Evolutionary conservation across 2,888 invertebrate species (phyloP).

Genomic region (Cacoxenus indagator): DNA sequence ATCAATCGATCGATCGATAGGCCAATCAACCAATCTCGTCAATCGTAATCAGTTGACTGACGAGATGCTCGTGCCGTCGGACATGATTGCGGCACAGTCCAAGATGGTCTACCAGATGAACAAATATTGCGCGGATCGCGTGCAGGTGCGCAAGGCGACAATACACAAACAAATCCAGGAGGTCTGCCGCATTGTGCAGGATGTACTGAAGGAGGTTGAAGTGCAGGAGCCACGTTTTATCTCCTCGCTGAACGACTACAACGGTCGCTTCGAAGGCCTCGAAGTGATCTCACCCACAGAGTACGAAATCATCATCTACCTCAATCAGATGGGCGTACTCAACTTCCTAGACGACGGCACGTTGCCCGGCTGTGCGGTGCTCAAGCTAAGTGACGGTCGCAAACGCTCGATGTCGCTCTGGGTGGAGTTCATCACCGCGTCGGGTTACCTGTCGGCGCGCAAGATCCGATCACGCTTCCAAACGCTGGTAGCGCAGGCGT

Average conservation of each 20-base stretch:
- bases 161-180: constrained; percentile 92
- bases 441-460: constrained; percentile 94
- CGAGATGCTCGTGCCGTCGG: constrained; percentile 91
- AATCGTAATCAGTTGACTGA: constrained; percentile 20
- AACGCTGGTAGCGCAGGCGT: constrained; percentile 89
- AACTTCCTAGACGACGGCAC: constrained; percentile 98
- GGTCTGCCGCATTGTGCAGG: constrained; percentile 93
- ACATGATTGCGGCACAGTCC: constrained; percentile 95
- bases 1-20: not conserved
- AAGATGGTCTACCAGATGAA: constrained; percentile 97
- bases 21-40: not conserved
- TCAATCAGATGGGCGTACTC: constrained; percentile 99
- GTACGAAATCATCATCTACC: constrained; percentile 94
- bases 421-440: constrained; percentile 98
- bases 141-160: constrained; percentile 86
- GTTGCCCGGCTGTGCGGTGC: constrained; percentile 91
- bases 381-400: constrained; percentile 94
- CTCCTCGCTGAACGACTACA: constrained; percentile 89
- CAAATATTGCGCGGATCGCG: constrained; percentile 93
- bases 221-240: constrained; percentile 96
- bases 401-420: constrained; percentile 97
- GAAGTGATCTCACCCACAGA: constrained; percentile 94
- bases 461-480: constrained; percentile 96
- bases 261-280: constrained; percentile 91
- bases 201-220: constrained; percentile 95